Base-by-base conservation (phyloP, 2,797 vertebrate species). In the Brachymystax lenok region DNA sequence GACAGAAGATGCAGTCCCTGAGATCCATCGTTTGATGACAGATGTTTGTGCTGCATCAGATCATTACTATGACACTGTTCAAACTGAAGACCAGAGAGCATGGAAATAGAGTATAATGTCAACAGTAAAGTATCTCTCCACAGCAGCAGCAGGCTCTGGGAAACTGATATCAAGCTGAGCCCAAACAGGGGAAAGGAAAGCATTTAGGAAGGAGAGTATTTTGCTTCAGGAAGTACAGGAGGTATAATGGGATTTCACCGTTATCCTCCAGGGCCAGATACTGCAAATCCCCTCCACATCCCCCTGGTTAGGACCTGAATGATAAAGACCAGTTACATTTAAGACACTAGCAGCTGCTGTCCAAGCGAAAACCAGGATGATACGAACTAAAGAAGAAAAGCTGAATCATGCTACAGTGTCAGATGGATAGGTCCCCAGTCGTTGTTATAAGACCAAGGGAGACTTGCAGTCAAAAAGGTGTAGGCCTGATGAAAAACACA, bases 161-260 rank as follows among this genome's bases (percentile, higher is more conserved):
- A 33, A 51, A 35, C 52, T 66, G 78, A 76, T 79, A 71, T 75
- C 80, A 24, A 24, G 24, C 24, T 24, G 24, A 24, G 24, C 1
- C 24, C 24, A 78, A 87, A 80, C 76, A 79, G 35, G 75, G 77
- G 79, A 24, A 17, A 61, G 59, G 21, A 61, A 81, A 81, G 77
- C 70, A 16, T 88, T 86, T 87, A 88, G 86, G 86, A 87, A 89
- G 85, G 77, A 87, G 80, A 87, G 86, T 84, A 86, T 86, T 90
- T 92, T 90, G 86, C 92, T 89, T 92, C 84, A 84, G 89, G 88
- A 93, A 90, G 91, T 88, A 90, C 85, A 85, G 78, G 82, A 83
- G 83, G 82, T 85, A 91, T 91, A 92, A 91, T 91, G 84, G 89
- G 90, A 91, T 92, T 93, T 92, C 78, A 89, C 77, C 35, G 90